Evolutionary conservation across 2,888 invertebrate genomes (phyloP).

Genomic region (Erebia aethiops): DNA sequence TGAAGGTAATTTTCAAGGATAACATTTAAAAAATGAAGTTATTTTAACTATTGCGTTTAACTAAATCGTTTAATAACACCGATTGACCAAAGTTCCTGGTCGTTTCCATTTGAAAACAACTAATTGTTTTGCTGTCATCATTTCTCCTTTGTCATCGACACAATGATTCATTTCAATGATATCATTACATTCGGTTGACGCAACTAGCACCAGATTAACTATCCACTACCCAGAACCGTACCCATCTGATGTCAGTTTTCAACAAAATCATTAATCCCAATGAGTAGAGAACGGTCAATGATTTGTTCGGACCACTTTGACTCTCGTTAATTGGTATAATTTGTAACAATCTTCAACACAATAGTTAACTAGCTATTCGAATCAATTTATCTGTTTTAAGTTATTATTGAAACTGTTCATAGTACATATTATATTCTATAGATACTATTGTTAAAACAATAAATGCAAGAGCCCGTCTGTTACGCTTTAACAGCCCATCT

Average conservation of each 20-base stretch:
- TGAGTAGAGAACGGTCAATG: not conserved
- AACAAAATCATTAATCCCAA: constrained; percentile 8
- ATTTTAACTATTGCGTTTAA: too few species aligned
- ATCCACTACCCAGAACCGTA: not conserved
- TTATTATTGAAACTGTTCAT: not conserved
- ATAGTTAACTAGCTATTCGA: not conserved
- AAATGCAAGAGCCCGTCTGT: too few species aligned
- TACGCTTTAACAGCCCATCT: too few species aligned
- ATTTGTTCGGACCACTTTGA: not conserved
- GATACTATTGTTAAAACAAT: too few species aligned
- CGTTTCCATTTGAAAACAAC: constrained; percentile 1
- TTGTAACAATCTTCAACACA: constrained; percentile 8
- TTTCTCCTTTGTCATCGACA: constrained; percentile 6
- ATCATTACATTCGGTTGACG: not conserved
- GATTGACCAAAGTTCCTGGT: not conserved
- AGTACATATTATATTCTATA: not conserved
- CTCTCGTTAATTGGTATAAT: constrained; percentile 2
- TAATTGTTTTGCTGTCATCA: not conserved
- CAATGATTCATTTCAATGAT: constrained; percentile 3
- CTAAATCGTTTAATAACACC: too few species aligned
- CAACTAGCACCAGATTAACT: not conserved
- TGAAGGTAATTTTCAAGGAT: too few species aligned
- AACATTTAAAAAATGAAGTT: too few species aligned
- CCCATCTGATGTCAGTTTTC: constrained; percentile 7
- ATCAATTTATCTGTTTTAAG: not conserved